Evolutionary conservation across 2,113 vertebrate species (phyloP).

Genomic region (Pitta sordida): DNA sequence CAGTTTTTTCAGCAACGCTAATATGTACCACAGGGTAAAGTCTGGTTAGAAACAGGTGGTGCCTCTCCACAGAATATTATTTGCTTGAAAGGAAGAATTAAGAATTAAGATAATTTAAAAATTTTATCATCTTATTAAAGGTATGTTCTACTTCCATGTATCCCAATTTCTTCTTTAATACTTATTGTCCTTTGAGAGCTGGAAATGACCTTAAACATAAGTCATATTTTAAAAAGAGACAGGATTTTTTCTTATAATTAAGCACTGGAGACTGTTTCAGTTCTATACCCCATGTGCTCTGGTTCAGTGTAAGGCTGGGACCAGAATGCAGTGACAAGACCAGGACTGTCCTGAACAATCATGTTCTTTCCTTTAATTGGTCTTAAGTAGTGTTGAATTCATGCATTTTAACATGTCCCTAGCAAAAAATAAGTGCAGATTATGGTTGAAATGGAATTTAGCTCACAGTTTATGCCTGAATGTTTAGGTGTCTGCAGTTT

Average conservation of each 20-base stretch:
- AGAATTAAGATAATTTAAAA: not conserved
- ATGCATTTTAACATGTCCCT: not conserved
- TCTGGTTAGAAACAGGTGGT: not conserved
- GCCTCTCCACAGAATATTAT: not conserved
- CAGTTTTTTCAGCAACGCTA: not conserved
- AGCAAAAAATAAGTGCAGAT: not conserved
- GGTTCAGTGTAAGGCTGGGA: not conserved
- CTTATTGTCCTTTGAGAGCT: not conserved
- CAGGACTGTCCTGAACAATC: not conserved
- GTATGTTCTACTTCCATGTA: not conserved
- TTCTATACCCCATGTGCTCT: not conserved
- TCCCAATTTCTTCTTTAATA: not conserved
- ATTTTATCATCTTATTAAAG: not conserved
- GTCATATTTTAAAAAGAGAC: not conserved
- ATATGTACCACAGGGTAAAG: not conserved
- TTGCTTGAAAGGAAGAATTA: not conserved
- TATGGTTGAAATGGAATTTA: not conserved
- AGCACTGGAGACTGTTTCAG: not conserved
- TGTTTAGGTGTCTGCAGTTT: not conserved
- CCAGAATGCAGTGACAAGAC: not conserved
- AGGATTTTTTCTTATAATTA: not conserved
- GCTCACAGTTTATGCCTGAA: fast-evolving
- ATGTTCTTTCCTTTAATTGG: not conserved
- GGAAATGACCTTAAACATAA: not conserved
- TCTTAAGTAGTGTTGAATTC: not conserved